These are phyloP conservation scores for Sebastes glaucus DNA, from an alignment of 2,797 vertebrate species.

Conservation along the genomic window DNA sequence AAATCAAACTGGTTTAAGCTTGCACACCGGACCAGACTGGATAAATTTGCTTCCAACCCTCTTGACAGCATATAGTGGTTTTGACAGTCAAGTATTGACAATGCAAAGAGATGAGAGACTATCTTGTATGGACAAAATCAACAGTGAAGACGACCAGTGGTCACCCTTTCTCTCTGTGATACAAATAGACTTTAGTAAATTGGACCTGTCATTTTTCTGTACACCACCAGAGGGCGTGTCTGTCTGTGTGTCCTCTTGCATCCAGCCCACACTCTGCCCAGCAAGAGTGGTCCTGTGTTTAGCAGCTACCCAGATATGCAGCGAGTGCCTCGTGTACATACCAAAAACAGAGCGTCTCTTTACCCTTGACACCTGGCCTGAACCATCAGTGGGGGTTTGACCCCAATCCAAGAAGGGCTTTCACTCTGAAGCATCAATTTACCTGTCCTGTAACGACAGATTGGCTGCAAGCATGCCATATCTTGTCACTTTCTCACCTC, in stretches of 20 bases:
- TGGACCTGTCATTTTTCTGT: not conserved
- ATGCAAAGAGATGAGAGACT: not conserved
- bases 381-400: slow-evolving; percentile 46
- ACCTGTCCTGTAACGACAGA: slow-evolving; percentile 56
- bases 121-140: not conserved
- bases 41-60: not conserved
- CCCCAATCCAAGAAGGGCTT: not conserved
- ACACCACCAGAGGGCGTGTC: slow-evolving; percentile 59
- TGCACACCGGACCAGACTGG: not conserved
- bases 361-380: slow-evolving; percentile 57
- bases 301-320: slow-evolving; percentile 38
- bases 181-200: not conserved
- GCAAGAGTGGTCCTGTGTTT: slow-evolving; percentile 45
- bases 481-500: slow-evolving; percentile 42
- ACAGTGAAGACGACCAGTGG: not conserved
- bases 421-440: slow-evolving; percentile 60
- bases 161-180: not conserved
- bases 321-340: slow-evolving; percentile 45
- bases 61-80: not conserved
- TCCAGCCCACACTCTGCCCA: slow-evolving; percentile 39
- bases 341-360: slow-evolving; percentile 48
- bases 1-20: not conserved
- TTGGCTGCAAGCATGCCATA: slow-evolving; percentile 10
- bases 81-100: not conserved
- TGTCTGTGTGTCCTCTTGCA: slow-evolving; percentile 10